A percentile compares a stretch with the other conserved stretches of the same genome.
These are phyloP conservation scores for Sycophila sp. DNA, from an alignment of 1,140 invertebrate species.

Conservation along the genomic window DNA sequence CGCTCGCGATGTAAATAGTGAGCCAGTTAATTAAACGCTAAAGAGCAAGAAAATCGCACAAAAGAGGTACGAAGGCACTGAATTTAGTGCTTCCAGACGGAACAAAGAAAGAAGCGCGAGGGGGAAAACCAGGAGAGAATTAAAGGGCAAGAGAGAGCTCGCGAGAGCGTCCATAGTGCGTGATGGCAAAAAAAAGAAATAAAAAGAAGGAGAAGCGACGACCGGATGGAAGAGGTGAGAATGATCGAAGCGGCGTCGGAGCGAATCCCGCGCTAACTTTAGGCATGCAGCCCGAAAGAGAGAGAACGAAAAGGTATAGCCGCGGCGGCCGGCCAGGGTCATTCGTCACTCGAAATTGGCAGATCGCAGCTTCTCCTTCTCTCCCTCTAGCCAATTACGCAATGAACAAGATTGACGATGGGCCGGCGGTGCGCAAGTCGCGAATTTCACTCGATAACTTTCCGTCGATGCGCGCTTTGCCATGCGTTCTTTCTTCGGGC, in stretches of 20 bases:
- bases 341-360: slow-evolving; percentile 55
- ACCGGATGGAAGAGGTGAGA: too few species aligned
- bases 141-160: background rate
- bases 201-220: too few species aligned
- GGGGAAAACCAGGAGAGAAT: background rate
- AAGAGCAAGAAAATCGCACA: too few species aligned
- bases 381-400: slow-evolving; percentile 42
- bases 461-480: slow-evolving; percentile 4
- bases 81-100: too few species aligned
- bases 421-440: background rate
- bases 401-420: slow-evolving; percentile 40
- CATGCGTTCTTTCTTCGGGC: background rate
- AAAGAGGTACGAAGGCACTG: too few species aligned
- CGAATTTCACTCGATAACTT: slow-evolving; percentile 30
- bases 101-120: background rate
- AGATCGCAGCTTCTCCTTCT: slow-evolving; percentile 43
- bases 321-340: slow-evolving; percentile 25
- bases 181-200: too few species aligned
- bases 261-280: slow-evolving; percentile 46
- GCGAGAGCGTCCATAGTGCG: too few species aligned
- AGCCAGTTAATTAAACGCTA: too few species aligned
- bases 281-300: slow-evolving; percentile 26
- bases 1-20: too few species aligned
- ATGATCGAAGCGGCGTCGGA: too few species aligned
- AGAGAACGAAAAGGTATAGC: too few species aligned